Evolutionary conservation across 1,140 invertebrate species (phyloP), one percentile per base, ranked within the genome.

Genomic region (Eriosoma lanigerum): DNA sequence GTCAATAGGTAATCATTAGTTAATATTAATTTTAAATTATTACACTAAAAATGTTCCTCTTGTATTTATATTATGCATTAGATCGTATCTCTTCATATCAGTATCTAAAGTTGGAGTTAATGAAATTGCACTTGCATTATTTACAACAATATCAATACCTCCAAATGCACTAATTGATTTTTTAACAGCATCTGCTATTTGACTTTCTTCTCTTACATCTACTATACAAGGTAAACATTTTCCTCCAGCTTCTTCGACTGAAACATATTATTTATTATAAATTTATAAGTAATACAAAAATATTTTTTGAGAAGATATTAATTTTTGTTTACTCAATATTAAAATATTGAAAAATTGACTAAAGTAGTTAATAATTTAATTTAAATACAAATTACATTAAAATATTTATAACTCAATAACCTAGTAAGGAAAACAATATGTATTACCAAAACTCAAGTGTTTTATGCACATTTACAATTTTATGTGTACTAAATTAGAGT

Each of bases 121-220:
- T 26, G 92, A 93, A 83, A 99, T 99, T 21, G 98, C 97, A 84
- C 95, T 97, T 0, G 97, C 97, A 90, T 99, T 99, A 86, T 99
- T 99, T 6, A 99, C 87, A 10, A 96, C 84, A 82, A 98, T 94
- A 85, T 99, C 97, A 84, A 99, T 98, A 6, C 96, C 96, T 68
- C 97, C 97, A 88, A 99, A 99, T 86, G 93, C 93, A 58, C 93
- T 89, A 0, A 98, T 91, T 15, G 96, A 92, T 82, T 90, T 89
- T 83, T 96, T 90, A 24, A 99, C 91, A n/a, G 97, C 96, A 29
- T 88, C 88, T 81, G 90, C 86, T 0, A 99, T 91, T 86, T 95
- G 91, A 48, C 86, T 85, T 86, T 98, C 96, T 86, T 96, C 92
- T 78, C 97, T 89, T 8, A 99, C 93, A 87, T 99, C 98, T 0